Evolutionary conservation across 2,888 invertebrate species (phyloP).

Genomic region (Orthosia gothica): DNA sequence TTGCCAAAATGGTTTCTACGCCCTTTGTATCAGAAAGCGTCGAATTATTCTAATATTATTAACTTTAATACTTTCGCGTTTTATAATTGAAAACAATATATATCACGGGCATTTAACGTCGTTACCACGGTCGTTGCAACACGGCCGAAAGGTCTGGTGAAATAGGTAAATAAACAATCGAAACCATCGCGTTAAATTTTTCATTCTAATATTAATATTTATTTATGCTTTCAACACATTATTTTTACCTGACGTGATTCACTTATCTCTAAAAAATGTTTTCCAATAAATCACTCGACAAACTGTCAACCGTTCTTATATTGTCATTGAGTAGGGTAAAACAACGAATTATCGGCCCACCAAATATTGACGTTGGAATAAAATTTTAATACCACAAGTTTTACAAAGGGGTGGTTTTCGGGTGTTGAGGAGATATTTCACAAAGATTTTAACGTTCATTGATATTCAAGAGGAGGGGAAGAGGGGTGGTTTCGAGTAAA

Average conservation of each 20-base stretch:
- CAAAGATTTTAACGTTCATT: conserved; percentile 30
- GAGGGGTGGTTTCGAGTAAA: not conserved
- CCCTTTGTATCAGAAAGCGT: too few relatives aligned
- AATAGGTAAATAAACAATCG: too few relatives aligned
- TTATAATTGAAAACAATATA: too few relatives aligned
- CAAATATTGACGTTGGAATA: conserved; percentile 46
- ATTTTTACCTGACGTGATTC: not conserved
- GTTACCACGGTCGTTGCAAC: too few relatives aligned
- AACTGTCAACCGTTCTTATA: conserved; percentile 14
- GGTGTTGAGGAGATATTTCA: conserved; percentile 13
- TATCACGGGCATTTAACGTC: too few relatives aligned
- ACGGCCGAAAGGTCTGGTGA: too few relatives aligned
- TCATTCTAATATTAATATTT: too few relatives aligned
- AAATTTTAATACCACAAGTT: conserved; percentile 50
- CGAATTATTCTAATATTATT: too few relatives aligned
- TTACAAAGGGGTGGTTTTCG: conserved; percentile 5
- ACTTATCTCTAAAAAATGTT: not conserved
- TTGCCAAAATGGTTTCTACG: too few relatives aligned
- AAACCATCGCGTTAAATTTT: too few relatives aligned
- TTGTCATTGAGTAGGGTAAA: conserved; percentile 37
- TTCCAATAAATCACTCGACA: not conserved
- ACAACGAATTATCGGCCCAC: conserved; percentile 28
- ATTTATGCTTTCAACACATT: too few relatives aligned
- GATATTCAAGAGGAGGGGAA: conserved; percentile 28
- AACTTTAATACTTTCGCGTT: too few relatives aligned